These are phyloP conservation scores for Passer domesticus DNA, from an alignment of 2,113 vertebrate species.

Conservation along the genomic window DNA sequence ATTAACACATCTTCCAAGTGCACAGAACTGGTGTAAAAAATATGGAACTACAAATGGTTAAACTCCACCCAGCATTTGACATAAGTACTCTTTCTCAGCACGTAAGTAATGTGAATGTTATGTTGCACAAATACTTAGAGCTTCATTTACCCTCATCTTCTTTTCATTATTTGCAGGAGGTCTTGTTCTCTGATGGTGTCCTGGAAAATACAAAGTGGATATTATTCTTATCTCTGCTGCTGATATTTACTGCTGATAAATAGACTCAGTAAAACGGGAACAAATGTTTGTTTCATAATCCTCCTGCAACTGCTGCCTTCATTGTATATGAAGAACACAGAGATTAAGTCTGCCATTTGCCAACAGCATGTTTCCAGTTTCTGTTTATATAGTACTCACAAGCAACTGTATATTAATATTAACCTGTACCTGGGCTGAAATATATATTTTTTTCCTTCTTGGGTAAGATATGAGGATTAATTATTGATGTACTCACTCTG, in stretches of 20 bases:
- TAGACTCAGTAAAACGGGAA: neutral
- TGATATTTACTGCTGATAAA: constrained; percentile 37
- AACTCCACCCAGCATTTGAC: neutral
- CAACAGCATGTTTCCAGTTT: neutral
- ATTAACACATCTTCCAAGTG: neutral
- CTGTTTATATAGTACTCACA: neutral
- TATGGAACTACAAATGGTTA: neutral
- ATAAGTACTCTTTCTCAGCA: neutral
- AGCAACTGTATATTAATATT: neutral
- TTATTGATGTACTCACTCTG: neutral
- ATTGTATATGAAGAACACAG: neutral
- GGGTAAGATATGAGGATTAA: neutral
- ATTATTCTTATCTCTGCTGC: constrained; percentile 11
- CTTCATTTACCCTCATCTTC: constrained; percentile 36
- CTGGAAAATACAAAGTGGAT: constrained; percentile 25
- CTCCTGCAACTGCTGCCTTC: constrained; percentile 4
- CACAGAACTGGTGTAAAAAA: neutral
- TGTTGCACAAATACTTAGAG: neutral
- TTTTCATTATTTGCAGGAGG: constrained; percentile 42
- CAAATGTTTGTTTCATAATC: constrained; percentile 32
- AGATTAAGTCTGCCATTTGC: constrained; percentile 10
- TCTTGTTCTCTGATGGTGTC: constrained; percentile 8
- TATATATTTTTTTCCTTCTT: neutral
- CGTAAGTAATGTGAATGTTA: neutral
- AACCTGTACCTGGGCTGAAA: neutral